Evolutionary conservation across 92 coral and sea anemone species (phyloP), one percentile per base, ranked within the genome.

Genomic region (Zoanthus solanderi): DNA sequence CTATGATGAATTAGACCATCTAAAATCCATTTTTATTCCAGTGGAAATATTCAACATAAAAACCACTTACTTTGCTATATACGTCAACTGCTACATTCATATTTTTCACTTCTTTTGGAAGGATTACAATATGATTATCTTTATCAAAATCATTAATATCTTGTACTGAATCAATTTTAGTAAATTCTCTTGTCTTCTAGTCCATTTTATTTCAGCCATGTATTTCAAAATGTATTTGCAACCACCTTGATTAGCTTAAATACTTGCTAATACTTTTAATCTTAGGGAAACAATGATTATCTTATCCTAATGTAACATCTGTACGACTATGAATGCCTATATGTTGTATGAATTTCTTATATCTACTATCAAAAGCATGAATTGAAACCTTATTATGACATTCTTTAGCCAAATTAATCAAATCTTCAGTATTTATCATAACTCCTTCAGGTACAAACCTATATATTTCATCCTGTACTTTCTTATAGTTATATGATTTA

Each of bases 1-100:
- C 74, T 74, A n/a, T 86, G 84, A 79, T 79, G 84, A 5, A 86
- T 73, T 67, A 90, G 86, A 2, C 90, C 88, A 42, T 90, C 93
- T 0, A 86, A 32, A 9, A 79, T 56, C 84, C 84, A 7, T 86
- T 79, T 7, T 71, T 86, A 17, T 79, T 71, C 84, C 87, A 86
- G 30, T 90, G 90, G 0, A 86, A 42, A n/a, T 72, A 78, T 53
- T 90, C 87, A 0, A 90, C 61, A 29, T 90, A 90, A 1, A 15
- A 18, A 4, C 68, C 15, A 1, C 0, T 12, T 1, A 10, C 10
- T 15, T 6, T 10, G 9, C 4, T 56, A 37, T 89, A 84, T 0
- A 9, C 0, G 17, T 75, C 15, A 2, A 84, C 76, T 0, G 89
- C 84, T 29, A 45, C 50, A 14, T 76, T 75, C 53, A 58, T 58